These are phyloP conservation scores for Nomada goodeniana DNA, from an alignment of 2,888 invertebrate species.

Conservation along the genomic window DNA sequence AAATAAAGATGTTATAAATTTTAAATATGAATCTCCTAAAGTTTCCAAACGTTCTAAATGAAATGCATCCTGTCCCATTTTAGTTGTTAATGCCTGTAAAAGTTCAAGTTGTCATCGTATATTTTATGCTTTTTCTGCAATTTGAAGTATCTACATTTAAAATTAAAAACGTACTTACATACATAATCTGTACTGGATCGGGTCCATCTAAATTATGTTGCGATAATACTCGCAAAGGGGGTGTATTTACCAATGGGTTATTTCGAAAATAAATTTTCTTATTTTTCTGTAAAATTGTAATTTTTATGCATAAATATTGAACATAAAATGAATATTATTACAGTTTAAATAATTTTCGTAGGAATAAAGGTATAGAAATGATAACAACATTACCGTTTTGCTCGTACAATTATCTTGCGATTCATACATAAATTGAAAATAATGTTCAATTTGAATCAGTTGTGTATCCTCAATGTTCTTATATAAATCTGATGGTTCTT, in stretches of 20 bases:
- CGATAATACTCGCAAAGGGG: conserved; percentile 66
- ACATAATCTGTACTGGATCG: conserved; percentile 76
- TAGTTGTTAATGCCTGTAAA: conserved; percentile 88
- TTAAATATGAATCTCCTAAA: conserved; percentile 95
- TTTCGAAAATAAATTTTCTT: conserved; percentile 33
- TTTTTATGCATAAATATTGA: not conserved
- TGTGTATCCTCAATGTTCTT: conserved; percentile 86
- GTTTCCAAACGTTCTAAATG: conserved; percentile 94
- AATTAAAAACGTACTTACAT: conserved; percentile 79
- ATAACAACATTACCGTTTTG: conserved; percentile 27
- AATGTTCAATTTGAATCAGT: conserved; percentile 89
- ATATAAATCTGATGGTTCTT: conserved; percentile 90
- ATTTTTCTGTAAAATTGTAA: conserved; percentile 35
- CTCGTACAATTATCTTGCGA: not conserved
- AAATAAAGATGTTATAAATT: conserved; percentile 91
- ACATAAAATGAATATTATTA: not conserved
- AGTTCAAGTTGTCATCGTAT: conserved; percentile 8
- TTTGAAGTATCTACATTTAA: not conserved
- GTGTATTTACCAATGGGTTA: conserved; percentile 52
- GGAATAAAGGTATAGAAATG: not conserved
- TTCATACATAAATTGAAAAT: conserved; percentile 86
- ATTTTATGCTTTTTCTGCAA: not conserved
- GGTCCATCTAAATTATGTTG: conserved; percentile 70
- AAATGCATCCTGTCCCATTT: conserved; percentile 90
- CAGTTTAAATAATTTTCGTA: not conserved